Conservation (phyloP, 2,113 vertebrate species). For the Phrynocephalus versicolor region DNA sequence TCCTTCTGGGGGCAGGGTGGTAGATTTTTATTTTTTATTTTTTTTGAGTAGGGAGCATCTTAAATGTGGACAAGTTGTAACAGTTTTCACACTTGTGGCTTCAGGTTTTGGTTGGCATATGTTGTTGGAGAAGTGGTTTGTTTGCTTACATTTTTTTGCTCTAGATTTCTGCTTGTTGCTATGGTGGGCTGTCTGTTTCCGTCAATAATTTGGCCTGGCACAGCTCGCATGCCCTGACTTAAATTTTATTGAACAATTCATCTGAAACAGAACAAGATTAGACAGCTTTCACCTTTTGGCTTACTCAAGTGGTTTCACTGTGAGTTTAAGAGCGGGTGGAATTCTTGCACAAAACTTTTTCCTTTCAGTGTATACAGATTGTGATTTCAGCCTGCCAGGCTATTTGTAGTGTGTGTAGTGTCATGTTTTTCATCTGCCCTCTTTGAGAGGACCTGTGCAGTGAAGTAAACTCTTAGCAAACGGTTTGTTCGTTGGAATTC, state of each 20-base stretch:
- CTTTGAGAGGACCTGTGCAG: slow-evolving; percentile 31
- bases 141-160: slow-evolving; percentile 80
- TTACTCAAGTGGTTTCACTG: slow-evolving; percentile 65
- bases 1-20: slow-evolving; percentile 20
- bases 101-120: slow-evolving; percentile 71
- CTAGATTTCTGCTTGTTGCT: slow-evolving; percentile 79
- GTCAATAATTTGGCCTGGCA: slow-evolving; percentile 80
- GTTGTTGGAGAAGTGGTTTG: slow-evolving; percentile 67
- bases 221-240: slow-evolving; percentile 69
- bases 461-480: slow-evolving; percentile 41
- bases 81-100: slow-evolving; percentile 65
- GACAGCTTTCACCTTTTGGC: slow-evolving; percentile 73
- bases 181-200: slow-evolving; percentile 78
- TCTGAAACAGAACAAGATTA: slow-evolving; percentile 71
- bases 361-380: slow-evolving; percentile 21
- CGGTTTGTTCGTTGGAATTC: slow-evolving; percentile 24
- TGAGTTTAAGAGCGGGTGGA: slow-evolving; percentile 58
- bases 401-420: slow-evolving; percentile 35
- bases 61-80: slow-evolving; percentile 50
- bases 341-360: slow-evolving; percentile 62
- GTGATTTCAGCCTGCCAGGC: slow-evolving; percentile 44
- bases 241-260: slow-evolving; percentile 74
- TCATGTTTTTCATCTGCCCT: slow-evolving; percentile 58
- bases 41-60: slow-evolving; percentile 41
- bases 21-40: slow-evolving; percentile 48